phyloP scores from a whole-genome alignment of 2,113 vertebrate species.

The Hoplias malabaricus region DNA sequence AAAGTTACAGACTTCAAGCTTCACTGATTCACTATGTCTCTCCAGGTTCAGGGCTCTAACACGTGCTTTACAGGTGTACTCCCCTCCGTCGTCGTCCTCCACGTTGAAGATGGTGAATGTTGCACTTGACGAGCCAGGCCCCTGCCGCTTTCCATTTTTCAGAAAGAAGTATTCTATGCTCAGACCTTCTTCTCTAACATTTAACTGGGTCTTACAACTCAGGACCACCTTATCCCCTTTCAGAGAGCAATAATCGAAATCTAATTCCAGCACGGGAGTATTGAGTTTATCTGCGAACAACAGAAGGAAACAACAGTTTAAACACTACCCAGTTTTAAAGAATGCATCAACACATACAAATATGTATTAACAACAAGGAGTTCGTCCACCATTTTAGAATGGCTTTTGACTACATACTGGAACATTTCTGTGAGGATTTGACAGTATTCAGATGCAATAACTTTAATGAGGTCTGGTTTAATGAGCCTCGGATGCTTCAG shows the following conservation, averaged over 20 bases:
- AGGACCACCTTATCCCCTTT: slow-evolving; percentile 40
- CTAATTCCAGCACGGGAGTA: neutral
- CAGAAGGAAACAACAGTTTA: neutral
- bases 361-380: no score
- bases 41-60: slow-evolving; percentile 51
- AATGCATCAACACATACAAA: no score
- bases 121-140: slow-evolving; percentile 33
- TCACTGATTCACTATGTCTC: slow-evolving; percentile 45
- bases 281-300: slow-evolving; percentile 11
- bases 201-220: slow-evolving; percentile 57
- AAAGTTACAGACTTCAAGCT: neutral
- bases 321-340: no score
- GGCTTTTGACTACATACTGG: no score
- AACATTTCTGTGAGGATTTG: no score
- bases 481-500: no score
- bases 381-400: no score
- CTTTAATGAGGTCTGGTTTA: no score
- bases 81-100: slow-evolving; percentile 8
- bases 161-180: slow-evolving; percentile 59
- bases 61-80: slow-evolving; percentile 61
- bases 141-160: slow-evolving; percentile 38
- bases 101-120: neutral
- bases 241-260: neutral
- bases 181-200: slow-evolving; percentile 42
- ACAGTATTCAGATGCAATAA: no score